These are phyloP conservation scores for Oscarella lobularis DNA, from an alignment of 37 sponge, comb jelly and placozoan species.

Conservation along the genomic window DNA sequence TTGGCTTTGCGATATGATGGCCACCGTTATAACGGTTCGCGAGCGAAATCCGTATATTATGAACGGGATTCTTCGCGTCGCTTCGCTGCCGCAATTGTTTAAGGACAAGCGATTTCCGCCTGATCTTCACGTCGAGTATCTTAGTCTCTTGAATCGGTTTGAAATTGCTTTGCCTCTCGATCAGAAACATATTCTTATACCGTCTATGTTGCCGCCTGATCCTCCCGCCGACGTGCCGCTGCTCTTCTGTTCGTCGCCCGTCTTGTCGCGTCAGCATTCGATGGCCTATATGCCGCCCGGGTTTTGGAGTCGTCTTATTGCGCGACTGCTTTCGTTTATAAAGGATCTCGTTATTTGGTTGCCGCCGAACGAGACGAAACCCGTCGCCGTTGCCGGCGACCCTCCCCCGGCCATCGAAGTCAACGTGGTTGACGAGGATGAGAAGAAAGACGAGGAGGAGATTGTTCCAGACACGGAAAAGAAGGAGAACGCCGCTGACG, in stretches of 20 bases:
- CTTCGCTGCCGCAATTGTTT: conserved; percentile 39
- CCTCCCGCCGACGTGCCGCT: conserved; percentile 34
- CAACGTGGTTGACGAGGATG: neutral
- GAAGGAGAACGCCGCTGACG: neutral
- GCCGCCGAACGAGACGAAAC: neutral
- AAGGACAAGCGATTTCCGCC: conserved; percentile 59
- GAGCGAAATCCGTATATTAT: conserved; percentile 58
- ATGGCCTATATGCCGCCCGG: conserved; percentile 37
- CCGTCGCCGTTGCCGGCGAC: too few relatives aligned
- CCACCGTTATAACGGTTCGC: conserved; percentile 54
- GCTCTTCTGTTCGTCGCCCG: conserved; percentile 16
- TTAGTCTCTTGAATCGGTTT: conserved; percentile 71
- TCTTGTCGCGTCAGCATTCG: neutral
- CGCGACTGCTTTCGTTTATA: conserved; percentile 44
- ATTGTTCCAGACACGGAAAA: too few relatives aligned
- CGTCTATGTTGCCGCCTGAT: conserved; percentile 57
- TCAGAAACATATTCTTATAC: conserved; percentile 47
- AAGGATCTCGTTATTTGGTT: neutral
- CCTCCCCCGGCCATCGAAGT: neutral
- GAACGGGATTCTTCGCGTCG: conserved; percentile 47
- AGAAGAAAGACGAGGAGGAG: neutral
- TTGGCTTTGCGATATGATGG: conserved; percentile 84
- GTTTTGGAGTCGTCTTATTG: conserved; percentile 79
- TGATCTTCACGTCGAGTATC: conserved; percentile 57
- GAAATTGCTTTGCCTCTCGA: conserved; percentile 77